A percentile compares a stretch with the other conserved stretches of the same genome.
Conservation (phyloP, 2,113 vertebrate species). For the Strigops habroptila region DNA sequence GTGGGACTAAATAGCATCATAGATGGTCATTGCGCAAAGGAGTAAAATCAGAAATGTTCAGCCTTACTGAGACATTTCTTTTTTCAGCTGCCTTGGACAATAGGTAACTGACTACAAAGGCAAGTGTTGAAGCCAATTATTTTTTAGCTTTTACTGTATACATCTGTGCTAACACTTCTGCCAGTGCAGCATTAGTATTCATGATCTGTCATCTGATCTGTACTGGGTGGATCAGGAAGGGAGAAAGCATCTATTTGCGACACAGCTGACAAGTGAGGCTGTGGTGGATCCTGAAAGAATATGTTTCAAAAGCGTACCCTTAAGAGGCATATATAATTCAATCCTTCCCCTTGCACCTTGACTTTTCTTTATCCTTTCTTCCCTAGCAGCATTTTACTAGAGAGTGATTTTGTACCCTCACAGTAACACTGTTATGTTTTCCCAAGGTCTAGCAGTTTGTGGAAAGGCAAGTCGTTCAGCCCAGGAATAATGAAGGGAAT, state of each 20-base stretch:
- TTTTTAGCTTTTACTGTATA: not conserved
- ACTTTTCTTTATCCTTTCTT: not conserved
- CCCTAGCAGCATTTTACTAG: not conserved
- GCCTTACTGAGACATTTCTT: not conserved
- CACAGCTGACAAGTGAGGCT: not conserved
- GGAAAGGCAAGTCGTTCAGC: not conserved
- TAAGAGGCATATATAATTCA: not conserved
- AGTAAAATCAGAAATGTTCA: not conserved
- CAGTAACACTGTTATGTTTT: accelerated
- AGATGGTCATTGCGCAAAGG: not conserved
- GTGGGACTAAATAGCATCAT: not conserved
- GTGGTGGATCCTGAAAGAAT: not conserved
- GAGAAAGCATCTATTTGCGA: not conserved
- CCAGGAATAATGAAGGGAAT: not conserved
- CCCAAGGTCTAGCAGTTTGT: not conserved
- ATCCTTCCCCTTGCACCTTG: not conserved
- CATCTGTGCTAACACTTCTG: not conserved
- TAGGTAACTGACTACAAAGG: not conserved
- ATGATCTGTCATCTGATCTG: not conserved
- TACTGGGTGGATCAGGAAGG: not conserved
- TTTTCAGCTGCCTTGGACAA: not conserved
- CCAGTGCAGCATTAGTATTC: not conserved
- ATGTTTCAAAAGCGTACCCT: not conserved
- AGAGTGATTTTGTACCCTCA: not conserved
- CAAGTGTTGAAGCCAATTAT: not conserved